A percentile compares a stretch with the other conserved stretches of the same genome.
Evolutionary conservation across 2,888 invertebrate genomes (phyloP).

Genomic region (Meandrusa payeni): DNA sequence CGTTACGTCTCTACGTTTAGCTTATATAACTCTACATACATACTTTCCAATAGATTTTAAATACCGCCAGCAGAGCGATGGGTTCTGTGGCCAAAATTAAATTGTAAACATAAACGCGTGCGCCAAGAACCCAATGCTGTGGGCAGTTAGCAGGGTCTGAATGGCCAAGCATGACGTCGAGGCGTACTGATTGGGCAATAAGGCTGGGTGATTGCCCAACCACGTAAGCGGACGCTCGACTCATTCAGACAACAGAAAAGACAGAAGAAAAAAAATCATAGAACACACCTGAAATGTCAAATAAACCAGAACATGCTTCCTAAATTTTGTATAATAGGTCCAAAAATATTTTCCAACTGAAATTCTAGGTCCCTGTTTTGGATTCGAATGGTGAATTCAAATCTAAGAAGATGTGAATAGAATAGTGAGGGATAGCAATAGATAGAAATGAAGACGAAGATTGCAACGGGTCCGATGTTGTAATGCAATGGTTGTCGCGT

Average conservation of each 20-base stretch:
- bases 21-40: slow-evolving; percentile 79
- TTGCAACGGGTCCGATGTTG: slow-evolving; percentile 66
- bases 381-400: slow-evolving; percentile 46
- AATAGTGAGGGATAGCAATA: slow-evolving; percentile 39
- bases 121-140: slow-evolving; percentile 51
- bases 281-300: slow-evolving; percentile 29
- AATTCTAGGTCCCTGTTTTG: slow-evolving; percentile 75
- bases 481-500: slow-evolving; percentile 60
- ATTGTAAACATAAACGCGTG: slow-evolving; percentile 36
- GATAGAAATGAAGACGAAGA: slow-evolving; percentile 36
- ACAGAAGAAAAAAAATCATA: slow-evolving; percentile 32
- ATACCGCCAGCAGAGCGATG: slow-evolving; percentile 52
- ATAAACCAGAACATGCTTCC: slow-evolving; percentile 32
- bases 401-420: slow-evolving; percentile 32
- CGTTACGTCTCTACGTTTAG: slow-evolving; percentile 60
- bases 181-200: slow-evolving; percentile 84
- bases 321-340: slow-evolving; percentile 66
- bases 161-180: slow-evolving; percentile 61
- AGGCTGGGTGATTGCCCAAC: slow-evolving; percentile 88
- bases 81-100: slow-evolving; percentile 46
- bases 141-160: slow-evolving; percentile 59
- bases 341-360: slow-evolving; percentile 72
- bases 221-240: slow-evolving; percentile 80
- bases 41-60: slow-evolving; percentile 64
- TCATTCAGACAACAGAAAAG: slow-evolving; percentile 57